Evolutionary conservation across 2,797 vertebrate species (phyloP), one percentile per base, ranked within the genome.

Genomic region (Sebastes hubbsi): DNA sequence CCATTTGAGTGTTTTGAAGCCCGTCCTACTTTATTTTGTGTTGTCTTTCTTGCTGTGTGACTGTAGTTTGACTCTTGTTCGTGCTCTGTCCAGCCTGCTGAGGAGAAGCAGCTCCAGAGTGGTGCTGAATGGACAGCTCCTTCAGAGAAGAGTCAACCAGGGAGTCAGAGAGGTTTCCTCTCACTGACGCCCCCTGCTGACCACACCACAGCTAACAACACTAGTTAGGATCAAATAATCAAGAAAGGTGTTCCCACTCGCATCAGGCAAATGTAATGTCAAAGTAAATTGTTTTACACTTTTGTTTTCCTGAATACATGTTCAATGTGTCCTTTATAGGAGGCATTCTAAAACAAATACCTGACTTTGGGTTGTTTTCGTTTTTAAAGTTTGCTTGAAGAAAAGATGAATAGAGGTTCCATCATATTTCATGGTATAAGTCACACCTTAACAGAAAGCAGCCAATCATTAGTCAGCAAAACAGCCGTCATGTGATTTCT

Each of bases 111-210:
- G 65, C 38, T 61, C 25, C 77, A 86, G 22, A 10, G 84, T 75
- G 89, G 95, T 96, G 93, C 96, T 96, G 96, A 96, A 93, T 24
- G 94, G 91, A 96, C 94, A 96, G 96, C 94, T 95, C 95, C 95
- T 76, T 18, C 4, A 24, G 4, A 75, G 36, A 66, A 13, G 22
- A 78, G 75, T 81, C 83, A 73, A 72, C 27, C 56, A 20, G 30
- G 36, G 64, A 82, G 1, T 46, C 76, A 72, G 30, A 73, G 32
- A 64, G 2, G 20, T 77, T 75, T 85, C 52, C 49, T 68, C 84
- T 86, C 89, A 86, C 71, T 67, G 75, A 55, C 42, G 75, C 94
- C 92, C 89, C 84, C 94, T 92, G 87, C 84, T 91, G 92, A 71
- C 69, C 69, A 75, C 9, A 84, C 1, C 6, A 59, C 16, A 27